Evolutionary conservation across 2,113 vertebrate genomes (phyloP).

Genomic region (Caloenas nicobarica): DNA sequence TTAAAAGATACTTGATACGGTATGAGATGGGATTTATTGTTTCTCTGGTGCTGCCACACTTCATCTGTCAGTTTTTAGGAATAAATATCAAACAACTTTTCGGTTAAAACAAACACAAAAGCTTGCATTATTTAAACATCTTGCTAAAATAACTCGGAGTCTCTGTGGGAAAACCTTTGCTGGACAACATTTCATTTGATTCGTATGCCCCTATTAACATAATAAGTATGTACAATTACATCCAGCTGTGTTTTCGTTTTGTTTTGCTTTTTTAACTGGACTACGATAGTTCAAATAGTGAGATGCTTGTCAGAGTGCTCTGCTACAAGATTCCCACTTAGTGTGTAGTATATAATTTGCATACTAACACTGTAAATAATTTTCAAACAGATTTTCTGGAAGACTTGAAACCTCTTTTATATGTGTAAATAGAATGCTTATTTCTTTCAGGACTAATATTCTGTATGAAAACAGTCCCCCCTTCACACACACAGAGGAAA

Average conservation of each 20-base stretch:
- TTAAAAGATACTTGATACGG: not conserved
- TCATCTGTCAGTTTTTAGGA: not conserved
- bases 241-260: conserved; percentile 61
- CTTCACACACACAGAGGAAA: not conserved
- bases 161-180: conserved; percentile 35
- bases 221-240: conserved; percentile 52
- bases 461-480: not conserved
- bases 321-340: conserved; percentile 42
- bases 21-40: not conserved
- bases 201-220: conserved; percentile 37
- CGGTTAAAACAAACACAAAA: not conserved
- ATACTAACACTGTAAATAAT: conserved; percentile 63
- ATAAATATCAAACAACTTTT: not conserved
- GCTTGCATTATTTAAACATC: not conserved
- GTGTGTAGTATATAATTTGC: conserved; percentile 54
- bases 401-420: not conserved
- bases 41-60: not conserved
- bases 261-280: conserved; percentile 38
- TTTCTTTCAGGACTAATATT: not conserved
- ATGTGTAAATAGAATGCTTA: conserved; percentile 12
- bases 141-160: not conserved
- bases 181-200: conserved; percentile 49
- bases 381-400: conserved; percentile 57
- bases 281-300: conserved; percentile 34
- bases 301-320: conserved; percentile 25